Conservation (phyloP, 2,888 invertebrate genomes). For the Clivina fossor region DNA sequence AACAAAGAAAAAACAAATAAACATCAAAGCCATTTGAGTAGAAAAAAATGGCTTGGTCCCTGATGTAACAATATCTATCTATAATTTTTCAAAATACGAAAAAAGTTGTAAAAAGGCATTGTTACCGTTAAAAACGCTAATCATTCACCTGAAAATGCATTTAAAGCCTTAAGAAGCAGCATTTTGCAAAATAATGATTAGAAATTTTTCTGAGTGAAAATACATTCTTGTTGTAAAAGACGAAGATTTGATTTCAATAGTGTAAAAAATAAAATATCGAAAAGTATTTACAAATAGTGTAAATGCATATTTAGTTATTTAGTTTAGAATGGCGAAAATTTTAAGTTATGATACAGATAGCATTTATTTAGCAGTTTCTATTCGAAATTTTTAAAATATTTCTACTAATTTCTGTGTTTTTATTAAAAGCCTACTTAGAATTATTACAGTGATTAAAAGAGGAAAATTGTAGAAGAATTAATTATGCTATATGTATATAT, state of each 20-base stretch:
- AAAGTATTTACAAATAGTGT: neutral
- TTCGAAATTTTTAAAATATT: neutral
- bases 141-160: neutral
- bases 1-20: conserved; percentile 3
- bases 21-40: conserved; percentile 4
- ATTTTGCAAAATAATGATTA: neutral
- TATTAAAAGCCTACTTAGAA: neutral
- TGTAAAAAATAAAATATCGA: neutral
- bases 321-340: no score
- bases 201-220: neutral
- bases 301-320: neutral
- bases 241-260: neutral
- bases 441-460: conserved; percentile 8
- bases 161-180: conserved; percentile 10
- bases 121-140: neutral
- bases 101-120: no score
- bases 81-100: neutral
- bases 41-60: conserved; percentile 24
- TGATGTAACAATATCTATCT: neutral
- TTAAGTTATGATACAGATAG: neutral
- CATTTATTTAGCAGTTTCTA: neutral
- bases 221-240: neutral
- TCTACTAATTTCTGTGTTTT: neutral
- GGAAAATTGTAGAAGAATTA: neutral
- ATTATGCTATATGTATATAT: conserved; percentile 5